Base-by-base conservation (phyloP, 2,888 invertebrate genomes). In the Mimas tiliae region DNA sequence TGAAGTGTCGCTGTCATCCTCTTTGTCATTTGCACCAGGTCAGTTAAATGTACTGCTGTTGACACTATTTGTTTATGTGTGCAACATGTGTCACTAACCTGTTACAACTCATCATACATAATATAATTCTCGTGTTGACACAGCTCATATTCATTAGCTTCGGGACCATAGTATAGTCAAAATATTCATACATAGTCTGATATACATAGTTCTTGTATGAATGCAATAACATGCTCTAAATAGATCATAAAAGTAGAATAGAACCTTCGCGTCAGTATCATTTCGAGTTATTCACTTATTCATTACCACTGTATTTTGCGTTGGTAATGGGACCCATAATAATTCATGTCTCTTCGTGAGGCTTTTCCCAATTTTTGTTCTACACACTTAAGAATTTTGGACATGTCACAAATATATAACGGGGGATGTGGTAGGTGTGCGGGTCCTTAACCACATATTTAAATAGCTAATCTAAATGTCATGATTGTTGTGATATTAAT, bases 21-120 rank as follows among this genome's bases (percentile, higher is more conserved):
- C 93, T 86, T 92, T 94, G 84, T 89, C 94, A 77, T 93, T 92
- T 89, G 87, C 91, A 80, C 91, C 93, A 94, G 94, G 94, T 94
- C 90, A 94, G 94, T 93, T 92, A 74, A 83, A 88, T 93, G 91
- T 93, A 89, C 87, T 84, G 85, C 89, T 74, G 83, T 88, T 87
- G 90, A 90, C 88, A 89, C 85, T 85, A 73, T 81, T 82, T 83
- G 88, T 90, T 87, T 90, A 80, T 89, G 88, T 93, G 92, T 92
- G 90, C 87, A 84, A 88, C 84, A 87, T 88, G 86, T 91, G 93
- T 93, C 90, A 93, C 93, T 93, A 93, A 93, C 93, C 86, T 82
- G 81, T 83, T 78, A 75, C 76, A 73, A 77, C 55, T 70, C 78
- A 81, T 83, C 80, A 81, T 77, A 77, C 72, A 72, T 80, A 74